Percentiles rank a stretch among this genome's conserved stretches.
These are phyloP conservation scores for Brachionus sp. DNA, from an alignment of 1,140 invertebrate species.

Conservation along the genomic window DNA sequence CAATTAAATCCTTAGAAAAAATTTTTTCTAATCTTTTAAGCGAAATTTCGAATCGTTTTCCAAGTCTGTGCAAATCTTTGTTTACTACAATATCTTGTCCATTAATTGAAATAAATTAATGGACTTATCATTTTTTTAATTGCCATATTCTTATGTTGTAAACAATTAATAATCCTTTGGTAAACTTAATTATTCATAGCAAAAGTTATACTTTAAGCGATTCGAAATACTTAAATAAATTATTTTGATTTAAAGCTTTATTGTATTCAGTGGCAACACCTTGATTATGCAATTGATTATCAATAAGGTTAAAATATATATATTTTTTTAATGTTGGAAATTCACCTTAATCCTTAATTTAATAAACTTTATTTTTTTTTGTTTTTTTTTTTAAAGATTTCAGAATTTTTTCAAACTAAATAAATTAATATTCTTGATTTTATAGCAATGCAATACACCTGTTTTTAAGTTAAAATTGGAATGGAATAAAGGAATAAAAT, in stretches of 20 bases:
- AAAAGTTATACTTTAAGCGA: background rate
- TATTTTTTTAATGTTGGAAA: background rate
- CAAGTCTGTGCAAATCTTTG: background rate
- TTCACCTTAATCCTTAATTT: background rate
- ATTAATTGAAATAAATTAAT: background rate
- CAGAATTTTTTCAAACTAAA: too few species aligned
- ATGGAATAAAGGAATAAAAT: too few species aligned
- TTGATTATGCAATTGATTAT: background rate
- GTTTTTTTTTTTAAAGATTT: too few species aligned
- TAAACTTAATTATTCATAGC: background rate
- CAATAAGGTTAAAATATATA: background rate
- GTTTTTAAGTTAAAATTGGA: too few species aligned
- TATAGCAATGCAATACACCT: too few species aligned
- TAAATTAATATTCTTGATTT: too few species aligned
- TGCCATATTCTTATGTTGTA: background rate
- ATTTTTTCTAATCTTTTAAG: background rate
- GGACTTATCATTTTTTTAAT: background rate
- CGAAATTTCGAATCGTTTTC: background rate
- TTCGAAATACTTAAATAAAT: background rate
- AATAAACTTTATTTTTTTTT: too few species aligned
- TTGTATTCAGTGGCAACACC: background rate
- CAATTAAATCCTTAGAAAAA: background rate
- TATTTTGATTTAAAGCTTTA: background rate
- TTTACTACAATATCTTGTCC: background rate
- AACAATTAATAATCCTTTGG: background rate